A percentile compares a stretch with the other conserved stretches of the same genome.
Evolutionary conservation across 2,797 vertebrate genomes (phyloP).

Genomic region (Falco peregrinus): DNA sequence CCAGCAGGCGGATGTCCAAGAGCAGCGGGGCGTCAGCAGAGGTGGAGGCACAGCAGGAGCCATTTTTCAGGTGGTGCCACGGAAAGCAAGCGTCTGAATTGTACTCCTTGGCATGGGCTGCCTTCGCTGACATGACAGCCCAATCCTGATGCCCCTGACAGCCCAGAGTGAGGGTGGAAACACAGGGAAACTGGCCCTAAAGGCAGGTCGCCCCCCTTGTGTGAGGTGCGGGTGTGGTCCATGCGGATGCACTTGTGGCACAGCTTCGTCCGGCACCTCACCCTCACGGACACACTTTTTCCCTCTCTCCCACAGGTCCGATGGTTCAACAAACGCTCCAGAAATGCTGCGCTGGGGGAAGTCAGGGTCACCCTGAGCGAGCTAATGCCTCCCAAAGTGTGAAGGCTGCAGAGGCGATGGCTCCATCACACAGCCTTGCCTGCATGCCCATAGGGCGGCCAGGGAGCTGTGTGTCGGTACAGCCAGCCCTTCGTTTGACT

Average conservation of each 20-base stretch:
- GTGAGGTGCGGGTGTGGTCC: background rate
- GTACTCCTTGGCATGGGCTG: background rate
- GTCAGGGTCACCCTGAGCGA: constrained; percentile 67
- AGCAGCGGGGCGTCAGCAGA: background rate
- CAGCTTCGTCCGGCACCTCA: background rate
- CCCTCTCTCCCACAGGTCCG: constrained; percentile 59
- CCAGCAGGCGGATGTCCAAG: background rate
- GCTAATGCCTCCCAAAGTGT: constrained; percentile 71
- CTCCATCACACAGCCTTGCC: background rate
- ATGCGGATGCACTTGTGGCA: background rate
- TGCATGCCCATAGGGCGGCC: too few relatives aligned
- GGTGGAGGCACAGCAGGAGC: background rate
- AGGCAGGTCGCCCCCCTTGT: background rate
- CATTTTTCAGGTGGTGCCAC: background rate
- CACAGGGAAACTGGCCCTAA: background rate
- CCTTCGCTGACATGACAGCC: background rate
- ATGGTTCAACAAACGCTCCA: constrained; percentile 76
- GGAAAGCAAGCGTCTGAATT: background rate
- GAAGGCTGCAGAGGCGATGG: constrained; percentile 56
- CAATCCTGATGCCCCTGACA: background rate
- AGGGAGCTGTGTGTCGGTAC: background rate
- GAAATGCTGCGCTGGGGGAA: constrained; percentile 78
- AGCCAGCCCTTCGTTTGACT: background rate
- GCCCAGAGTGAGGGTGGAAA: background rate
- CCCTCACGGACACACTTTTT: background rate